phyloP scores from a whole-genome alignment of 2,888 invertebrate genomes.

The Polia nebulosa region DNA sequence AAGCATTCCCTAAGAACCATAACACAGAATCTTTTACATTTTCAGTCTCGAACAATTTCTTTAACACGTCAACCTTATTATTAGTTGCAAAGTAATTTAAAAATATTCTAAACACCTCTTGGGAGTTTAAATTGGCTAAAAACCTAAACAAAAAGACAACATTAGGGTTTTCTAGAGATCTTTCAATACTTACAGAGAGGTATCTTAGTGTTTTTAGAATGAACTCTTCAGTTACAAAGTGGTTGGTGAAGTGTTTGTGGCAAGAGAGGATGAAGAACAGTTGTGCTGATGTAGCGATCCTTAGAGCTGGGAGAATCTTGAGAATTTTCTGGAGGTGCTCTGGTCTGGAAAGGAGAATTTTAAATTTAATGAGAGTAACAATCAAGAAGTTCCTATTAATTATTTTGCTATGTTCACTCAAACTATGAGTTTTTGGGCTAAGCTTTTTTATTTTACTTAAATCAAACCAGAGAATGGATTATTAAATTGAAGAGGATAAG shows the following conservation, averaged over 20 bases:
- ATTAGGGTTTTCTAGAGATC: constrained; percentile 63
- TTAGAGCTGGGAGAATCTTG: constrained; percentile 60
- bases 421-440: too few species aligned
- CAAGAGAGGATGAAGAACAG: constrained; percentile 82
- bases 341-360: constrained; percentile 69
- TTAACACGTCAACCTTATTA: constrained; percentile 65
- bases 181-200: constrained; percentile 64
- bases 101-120: constrained; percentile 63
- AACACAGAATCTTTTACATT: constrained; percentile 68
- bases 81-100: constrained; percentile 68
- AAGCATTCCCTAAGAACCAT: constrained; percentile 84
- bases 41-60: constrained; percentile 66
- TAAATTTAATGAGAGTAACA: neutral
- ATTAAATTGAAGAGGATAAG: too few species aligned
- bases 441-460: too few species aligned
- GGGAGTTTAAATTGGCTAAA: constrained; percentile 76
- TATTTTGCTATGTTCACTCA: too few species aligned
- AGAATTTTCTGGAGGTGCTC: constrained; percentile 74
- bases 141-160: constrained; percentile 75
- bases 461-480: too few species aligned
- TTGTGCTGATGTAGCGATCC: constrained; percentile 64
- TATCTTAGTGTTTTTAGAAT: constrained; percentile 67
- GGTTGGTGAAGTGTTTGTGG: constrained; percentile 72
- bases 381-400: too few species aligned
- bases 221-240: constrained; percentile 63